Conservation (phyloP, 2,797 vertebrate genomes). For the Onychomys torridus region DNA sequence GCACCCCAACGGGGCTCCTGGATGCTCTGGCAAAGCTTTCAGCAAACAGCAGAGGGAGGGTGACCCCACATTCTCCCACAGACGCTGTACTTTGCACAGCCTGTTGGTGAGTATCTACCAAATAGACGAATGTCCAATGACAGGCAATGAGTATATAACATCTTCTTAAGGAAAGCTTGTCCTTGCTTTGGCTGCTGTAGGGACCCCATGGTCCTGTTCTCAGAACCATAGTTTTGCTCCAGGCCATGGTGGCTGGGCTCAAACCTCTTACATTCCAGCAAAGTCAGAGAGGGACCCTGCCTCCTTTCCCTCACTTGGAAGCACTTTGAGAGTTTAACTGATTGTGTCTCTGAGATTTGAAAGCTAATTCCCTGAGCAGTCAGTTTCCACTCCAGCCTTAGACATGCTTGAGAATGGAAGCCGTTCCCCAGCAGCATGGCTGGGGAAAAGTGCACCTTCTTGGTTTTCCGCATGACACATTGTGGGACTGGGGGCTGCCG, state of each 20-base stretch:
- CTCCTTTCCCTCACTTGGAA: background rate
- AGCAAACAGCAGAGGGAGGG: background rate
- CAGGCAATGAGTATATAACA: fast-evolving
- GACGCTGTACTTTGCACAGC: background rate
- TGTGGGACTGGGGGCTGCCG: background rate
- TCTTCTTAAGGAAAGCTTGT: background rate
- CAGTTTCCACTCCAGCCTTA: slow-evolving; percentile 7
- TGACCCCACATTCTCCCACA: fast-evolving
- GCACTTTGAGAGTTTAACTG: background rate
- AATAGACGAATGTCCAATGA: background rate
- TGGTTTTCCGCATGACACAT: background rate
- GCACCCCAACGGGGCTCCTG: background rate
- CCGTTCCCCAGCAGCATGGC: background rate
- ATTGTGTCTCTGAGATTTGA: background rate
- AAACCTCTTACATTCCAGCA: fast-evolving
- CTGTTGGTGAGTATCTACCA: background rate
- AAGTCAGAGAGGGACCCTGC: background rate
- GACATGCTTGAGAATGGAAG: background rate
- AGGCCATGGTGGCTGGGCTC: background rate
- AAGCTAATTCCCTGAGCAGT: background rate
- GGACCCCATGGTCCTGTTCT: background rate
- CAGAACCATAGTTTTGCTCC: background rate
- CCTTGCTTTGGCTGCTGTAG: background rate
- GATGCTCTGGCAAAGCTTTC: background rate
- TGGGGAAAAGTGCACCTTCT: background rate